A percentile compares a stretch with the other conserved stretches of the same genome.
phyloP scores from a whole-genome alignment of 2,113 vertebrate species.

The Eublepharis macularius region DNA sequence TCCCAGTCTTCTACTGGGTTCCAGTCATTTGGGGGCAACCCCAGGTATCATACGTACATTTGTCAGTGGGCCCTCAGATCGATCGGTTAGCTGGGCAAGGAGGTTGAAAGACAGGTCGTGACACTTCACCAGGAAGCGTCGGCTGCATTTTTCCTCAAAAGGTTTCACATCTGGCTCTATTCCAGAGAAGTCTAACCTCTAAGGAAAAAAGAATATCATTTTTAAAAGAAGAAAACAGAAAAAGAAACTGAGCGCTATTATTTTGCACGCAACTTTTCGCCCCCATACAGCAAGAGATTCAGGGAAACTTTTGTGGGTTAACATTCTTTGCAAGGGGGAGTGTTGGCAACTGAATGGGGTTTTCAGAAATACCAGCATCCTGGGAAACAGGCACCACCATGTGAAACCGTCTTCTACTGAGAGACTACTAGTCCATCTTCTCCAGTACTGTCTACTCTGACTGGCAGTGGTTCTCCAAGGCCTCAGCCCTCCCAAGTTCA shows the following conservation, averaged over 20 bases:
- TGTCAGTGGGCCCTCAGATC: constrained; percentile 80
- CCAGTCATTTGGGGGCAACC: too few species aligned
- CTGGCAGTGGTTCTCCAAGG: too few species aligned
- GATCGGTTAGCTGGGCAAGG: constrained; percentile 86
- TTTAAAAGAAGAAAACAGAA: constrained; percentile 37
- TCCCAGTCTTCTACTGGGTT: too few species aligned
- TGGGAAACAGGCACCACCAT: too few species aligned
- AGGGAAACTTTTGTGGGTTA: neutral
- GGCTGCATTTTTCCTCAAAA: constrained; percentile 92
- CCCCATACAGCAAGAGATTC: neutral
- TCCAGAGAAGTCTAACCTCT: constrained; percentile 95
- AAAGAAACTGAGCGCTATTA: neutral
- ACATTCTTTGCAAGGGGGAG: neutral
- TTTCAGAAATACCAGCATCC: too few species aligned
- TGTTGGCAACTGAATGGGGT: neutral
- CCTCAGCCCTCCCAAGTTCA: too few species aligned
- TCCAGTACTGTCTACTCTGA: too few species aligned
- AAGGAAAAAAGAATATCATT: constrained; percentile 48
- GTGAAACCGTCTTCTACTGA: too few species aligned
- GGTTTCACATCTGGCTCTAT: constrained; percentile 95
- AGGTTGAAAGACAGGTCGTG: constrained; percentile 92
- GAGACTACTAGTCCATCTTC: too few species aligned
- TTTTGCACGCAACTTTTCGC: neutral
- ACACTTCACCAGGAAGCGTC: constrained; percentile 88
- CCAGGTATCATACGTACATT: constrained; percentile 78